These are phyloP conservation scores for Artemisiospiza belli DNA, from an alignment of 2,113 vertebrate genomes.

Conservation along the genomic window DNA sequence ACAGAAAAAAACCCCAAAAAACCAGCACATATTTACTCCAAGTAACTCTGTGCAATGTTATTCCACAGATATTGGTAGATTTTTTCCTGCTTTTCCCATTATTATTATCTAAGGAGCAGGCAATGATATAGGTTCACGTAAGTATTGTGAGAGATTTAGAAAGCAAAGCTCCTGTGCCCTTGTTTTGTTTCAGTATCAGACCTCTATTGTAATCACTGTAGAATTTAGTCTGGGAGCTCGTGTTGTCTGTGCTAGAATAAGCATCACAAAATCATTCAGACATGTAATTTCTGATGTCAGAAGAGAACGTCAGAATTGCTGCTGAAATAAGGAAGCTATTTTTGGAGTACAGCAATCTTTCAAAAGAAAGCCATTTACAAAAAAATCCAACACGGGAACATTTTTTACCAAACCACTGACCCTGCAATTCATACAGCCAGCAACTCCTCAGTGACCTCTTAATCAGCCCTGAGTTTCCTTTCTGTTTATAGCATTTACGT, in stretches of 20 bases:
- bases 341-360: neutral
- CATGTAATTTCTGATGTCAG: constrained; percentile 60
- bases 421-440: constrained; percentile 7
- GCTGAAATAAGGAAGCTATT: constrained; percentile 23
- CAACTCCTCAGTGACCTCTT: constrained; percentile 8
- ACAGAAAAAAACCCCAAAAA: neutral
- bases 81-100: neutral
- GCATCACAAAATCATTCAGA: constrained; percentile 25
- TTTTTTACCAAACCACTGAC: constrained; percentile 9
- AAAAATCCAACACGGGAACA: neutral
- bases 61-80: neutral
- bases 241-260: constrained; percentile 24
- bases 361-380: constrained; percentile 14
- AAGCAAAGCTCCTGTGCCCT: neutral
- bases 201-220: neutral
- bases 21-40: neutral
- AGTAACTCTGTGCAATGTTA: neutral
- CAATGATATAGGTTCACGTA: neutral
- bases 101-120: neutral
- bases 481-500: neutral
- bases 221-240: neutral
- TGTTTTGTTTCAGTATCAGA: constrained; percentile 38
- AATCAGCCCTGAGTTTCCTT: constrained; percentile 6
- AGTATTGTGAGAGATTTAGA: neutral
- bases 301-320: constrained; percentile 40